These are phyloP conservation scores for Galagoides demidoff DNA, from an alignment of 2,797 vertebrate species.

Conservation along the genomic window DNA sequence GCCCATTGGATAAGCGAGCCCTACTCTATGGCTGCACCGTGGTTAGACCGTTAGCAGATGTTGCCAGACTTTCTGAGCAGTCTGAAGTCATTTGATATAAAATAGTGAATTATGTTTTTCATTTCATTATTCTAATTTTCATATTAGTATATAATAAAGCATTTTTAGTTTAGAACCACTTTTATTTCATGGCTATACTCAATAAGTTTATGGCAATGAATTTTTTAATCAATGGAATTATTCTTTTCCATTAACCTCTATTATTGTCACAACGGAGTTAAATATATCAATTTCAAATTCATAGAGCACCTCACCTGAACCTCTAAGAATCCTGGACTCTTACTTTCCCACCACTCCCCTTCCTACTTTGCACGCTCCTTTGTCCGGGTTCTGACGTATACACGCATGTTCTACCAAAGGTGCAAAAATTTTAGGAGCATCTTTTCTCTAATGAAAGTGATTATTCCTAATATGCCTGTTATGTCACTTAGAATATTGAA, in stretches of 20 bases:
- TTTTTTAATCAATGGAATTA: constrained; percentile 24
- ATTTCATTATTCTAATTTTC: constrained; percentile 1
- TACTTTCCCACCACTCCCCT: background rate
- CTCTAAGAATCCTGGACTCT: background rate
- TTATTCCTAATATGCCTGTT: background rate
- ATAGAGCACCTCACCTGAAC: background rate
- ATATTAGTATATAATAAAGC: background rate
- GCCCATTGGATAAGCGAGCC: background rate
- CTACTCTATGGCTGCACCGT: background rate
- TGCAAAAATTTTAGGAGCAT: background rate
- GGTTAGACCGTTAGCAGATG: background rate
- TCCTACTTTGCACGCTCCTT: background rate
- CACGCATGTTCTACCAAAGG: background rate
- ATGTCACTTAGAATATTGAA: background rate
- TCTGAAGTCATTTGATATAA: background rate
- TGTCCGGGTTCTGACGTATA: background rate
- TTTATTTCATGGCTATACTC: background rate
- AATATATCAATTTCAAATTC: background rate
- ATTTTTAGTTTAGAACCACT: constrained; percentile 23
- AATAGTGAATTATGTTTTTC: background rate
- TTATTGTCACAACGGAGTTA: background rate
- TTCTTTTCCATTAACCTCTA: background rate
- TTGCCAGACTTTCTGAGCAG: background rate
- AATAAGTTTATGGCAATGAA: background rate
- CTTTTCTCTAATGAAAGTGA: background rate